phyloP scores from a whole-genome alignment of 2,797 vertebrate species.

The Rhincodon typus region DNA sequence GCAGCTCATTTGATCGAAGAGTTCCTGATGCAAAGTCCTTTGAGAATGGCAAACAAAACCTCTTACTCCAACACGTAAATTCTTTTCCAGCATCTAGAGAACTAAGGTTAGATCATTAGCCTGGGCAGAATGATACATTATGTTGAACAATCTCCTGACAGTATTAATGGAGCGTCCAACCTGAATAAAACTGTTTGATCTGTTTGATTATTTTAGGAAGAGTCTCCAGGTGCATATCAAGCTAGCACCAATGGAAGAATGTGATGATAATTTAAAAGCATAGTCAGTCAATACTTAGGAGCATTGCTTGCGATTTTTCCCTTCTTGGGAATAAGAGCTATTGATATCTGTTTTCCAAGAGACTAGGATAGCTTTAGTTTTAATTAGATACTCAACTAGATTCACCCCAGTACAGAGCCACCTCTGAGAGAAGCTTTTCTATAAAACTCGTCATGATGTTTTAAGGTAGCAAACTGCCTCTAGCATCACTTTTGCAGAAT shows the following conservation, averaged over 20 bases:
- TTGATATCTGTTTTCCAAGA: neutral
- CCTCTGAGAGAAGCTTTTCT: neutral
- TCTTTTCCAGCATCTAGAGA: neutral
- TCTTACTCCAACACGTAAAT: neutral
- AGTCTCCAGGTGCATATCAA: conserved; percentile 32
- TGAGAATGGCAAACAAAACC: conserved; percentile 5
- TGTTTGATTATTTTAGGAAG: conserved; percentile 24
- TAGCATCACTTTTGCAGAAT: neutral
- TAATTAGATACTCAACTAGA: neutral
- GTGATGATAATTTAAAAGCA: neutral
- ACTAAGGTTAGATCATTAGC: conserved; percentile 21
- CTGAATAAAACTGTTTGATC: conserved; percentile 26
- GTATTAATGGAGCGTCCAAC: conserved; percentile 14
- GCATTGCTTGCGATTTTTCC: neutral
- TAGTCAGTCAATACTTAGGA: neutral
- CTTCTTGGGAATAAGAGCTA: conserved; percentile 6
- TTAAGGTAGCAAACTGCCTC: neutral
- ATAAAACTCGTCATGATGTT: neutral
- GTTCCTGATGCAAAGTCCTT: conserved; percentile 1
- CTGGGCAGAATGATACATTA: conserved; percentile 17
- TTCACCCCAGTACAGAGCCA: neutral
- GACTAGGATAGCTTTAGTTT: neutral
- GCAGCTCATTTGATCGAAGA: conserved; percentile 7
- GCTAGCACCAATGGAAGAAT: conserved; percentile 5
- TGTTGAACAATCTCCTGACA: conserved; percentile 24